Evolutionary conservation across 2,888 invertebrate genomes (phyloP), one percentile per base, ranked within the genome.

Genomic region (Poecilobothrus nobilitatus): DNA sequence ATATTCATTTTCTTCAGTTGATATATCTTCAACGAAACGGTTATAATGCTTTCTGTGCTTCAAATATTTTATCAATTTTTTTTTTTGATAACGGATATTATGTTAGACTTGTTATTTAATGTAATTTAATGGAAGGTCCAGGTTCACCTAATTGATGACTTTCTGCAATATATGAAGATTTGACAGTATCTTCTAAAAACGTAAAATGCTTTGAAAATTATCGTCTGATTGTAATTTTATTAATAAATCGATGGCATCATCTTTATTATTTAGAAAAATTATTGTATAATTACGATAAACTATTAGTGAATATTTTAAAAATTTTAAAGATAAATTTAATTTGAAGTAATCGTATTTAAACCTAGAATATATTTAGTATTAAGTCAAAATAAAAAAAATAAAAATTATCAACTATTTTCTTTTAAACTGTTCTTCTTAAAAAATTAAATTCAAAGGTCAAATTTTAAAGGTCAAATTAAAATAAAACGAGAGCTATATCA

Each of bases 1-100:
- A 76, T 92, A 89, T 73, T 91, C 91, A 73, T 91, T 89, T 62
- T 90, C 91, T 71, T 86, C 86, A 27, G 72, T 70, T 1, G 74
- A 76, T 61, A 87, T 78, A 72, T 88, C 88, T 3, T 86, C 83
- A 1, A 85, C 81, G 37, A 91, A 83, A 0, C 90, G 83, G 15
- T 84, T 78, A 70, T 86, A 85, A n/a, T 0, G 91, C 91, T 72
- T 76, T 73, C 64, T 75, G 73, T 0, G 78, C 75, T 66, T 78
- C 76, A 18, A 78, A 70, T 72, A 79, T 78, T 1, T 73, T 73
- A 68, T 75, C 72, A 0, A 77, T 76, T 66, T 77, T 77, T 9
- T n/a, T 74, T 68, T 65, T 78, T 66, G 27, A 77, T 75, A 12
- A 74, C 70, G 1, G 71, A 4, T 76, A 63, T 1, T 79, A 71